These are phyloP conservation scores for Hydrochoerus hydrochaeris DNA, from an alignment of 2,113 vertebrate genomes.

Conservation along the genomic window DNA sequence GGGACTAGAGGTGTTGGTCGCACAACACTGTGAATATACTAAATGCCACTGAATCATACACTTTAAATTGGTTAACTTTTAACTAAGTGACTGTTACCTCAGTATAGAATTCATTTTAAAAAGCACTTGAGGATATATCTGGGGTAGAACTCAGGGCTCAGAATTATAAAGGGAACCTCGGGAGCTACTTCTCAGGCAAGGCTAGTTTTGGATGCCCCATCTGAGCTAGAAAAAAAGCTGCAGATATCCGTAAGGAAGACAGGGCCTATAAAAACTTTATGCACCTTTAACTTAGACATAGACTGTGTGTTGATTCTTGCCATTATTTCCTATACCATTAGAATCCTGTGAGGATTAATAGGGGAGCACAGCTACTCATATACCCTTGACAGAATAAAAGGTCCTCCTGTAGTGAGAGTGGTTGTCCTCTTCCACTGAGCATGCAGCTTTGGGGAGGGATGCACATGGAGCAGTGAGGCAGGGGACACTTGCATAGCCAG, in stretches of 20 bases:
- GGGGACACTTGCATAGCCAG: not conserved
- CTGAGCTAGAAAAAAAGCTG: not conserved
- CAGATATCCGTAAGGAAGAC: not conserved
- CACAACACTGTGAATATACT: not conserved
- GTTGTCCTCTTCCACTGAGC: not conserved
- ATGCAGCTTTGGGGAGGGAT: not conserved
- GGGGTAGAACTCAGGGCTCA: not conserved
- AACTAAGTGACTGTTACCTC: not conserved
- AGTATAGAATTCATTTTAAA: not conserved
- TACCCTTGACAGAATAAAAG: not conserved
- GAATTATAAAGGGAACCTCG: not conserved
- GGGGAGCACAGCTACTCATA: not conserved
- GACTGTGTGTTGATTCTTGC: not conserved
- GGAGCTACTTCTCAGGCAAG: not conserved
- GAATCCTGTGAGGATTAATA: too few relatives aligned
- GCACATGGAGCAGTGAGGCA: not conserved
- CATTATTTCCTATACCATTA: not conserved
- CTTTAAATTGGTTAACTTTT: not conserved
- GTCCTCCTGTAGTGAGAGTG: not conserved
- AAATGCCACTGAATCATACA: not conserved
- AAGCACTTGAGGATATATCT: not conserved
- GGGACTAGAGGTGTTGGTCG: not conserved
- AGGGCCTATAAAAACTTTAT: not conserved
- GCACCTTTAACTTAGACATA: not conserved
- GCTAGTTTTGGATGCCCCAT: not conserved